These are phyloP conservation scores for Hyles lineata DNA, from an alignment of 2,888 invertebrate genomes.

Conservation along the genomic window DNA sequence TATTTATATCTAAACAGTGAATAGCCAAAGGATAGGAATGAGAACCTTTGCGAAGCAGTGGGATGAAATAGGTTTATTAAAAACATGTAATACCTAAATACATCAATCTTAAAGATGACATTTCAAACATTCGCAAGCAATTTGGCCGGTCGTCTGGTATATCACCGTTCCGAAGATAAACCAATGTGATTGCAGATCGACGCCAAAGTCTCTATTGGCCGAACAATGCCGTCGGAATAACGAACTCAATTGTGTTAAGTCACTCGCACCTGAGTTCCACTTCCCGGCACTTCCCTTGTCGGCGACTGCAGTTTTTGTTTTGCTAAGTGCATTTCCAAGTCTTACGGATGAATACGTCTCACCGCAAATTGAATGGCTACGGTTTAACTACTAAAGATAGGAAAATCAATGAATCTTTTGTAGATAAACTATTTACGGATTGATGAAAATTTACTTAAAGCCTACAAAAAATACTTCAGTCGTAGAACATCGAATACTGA, in stretches of 20 bases:
- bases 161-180: slow-evolving; percentile 57
- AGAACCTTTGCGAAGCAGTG: too few species aligned
- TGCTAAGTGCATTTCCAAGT: slow-evolving; percentile 16
- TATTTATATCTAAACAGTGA: too few species aligned
- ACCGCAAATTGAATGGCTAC: neutral
- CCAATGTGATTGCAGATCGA: slow-evolving; percentile 62
- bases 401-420: neutral
- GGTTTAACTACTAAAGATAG: neutral
- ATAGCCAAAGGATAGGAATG: too few species aligned
- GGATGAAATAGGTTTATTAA: too few species aligned
- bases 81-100: too few species aligned
- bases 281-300: slow-evolving; percentile 39
- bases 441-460: too few species aligned
- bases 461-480: too few species aligned
- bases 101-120: slow-evolving; percentile 33
- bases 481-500: too few species aligned
- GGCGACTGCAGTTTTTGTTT: slow-evolving; percentile 42
- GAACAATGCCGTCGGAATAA: slow-evolving; percentile 68
- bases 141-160: slow-evolving; percentile 2
- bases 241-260: slow-evolving; percentile 73
- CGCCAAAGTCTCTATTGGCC: slow-evolving; percentile 55
- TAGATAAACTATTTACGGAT: too few species aligned
- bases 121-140: neutral
- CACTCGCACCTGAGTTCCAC: slow-evolving; percentile 55
- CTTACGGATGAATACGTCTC: slow-evolving; percentile 3